Conservation (phyloP, 2,113 vertebrate genomes). For the Verasper variegatus region DNA sequence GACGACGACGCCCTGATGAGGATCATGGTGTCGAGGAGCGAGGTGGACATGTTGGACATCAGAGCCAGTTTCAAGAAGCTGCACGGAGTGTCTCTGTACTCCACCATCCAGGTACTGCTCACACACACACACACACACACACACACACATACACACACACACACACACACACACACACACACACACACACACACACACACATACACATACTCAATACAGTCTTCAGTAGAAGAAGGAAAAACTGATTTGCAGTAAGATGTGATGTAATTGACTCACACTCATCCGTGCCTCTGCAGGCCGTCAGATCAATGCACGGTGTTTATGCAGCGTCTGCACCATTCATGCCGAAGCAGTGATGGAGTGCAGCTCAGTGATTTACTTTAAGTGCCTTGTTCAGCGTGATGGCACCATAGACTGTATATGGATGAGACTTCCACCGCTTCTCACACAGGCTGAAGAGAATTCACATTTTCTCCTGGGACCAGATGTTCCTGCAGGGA, state of each 20-base stretch:
- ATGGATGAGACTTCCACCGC: constrained; percentile 30
- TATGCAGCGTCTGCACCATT: neutral
- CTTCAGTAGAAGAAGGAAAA: neutral
- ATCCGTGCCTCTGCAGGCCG: neutral
- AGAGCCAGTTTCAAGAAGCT: constrained; percentile 85
- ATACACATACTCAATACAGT: too few relatives aligned
- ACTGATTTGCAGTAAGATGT: neutral
- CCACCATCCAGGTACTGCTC: constrained; percentile 88
- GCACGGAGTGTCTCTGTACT: constrained; percentile 88
- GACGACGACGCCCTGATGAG: constrained; percentile 93
- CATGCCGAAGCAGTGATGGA: constrained; percentile 32
- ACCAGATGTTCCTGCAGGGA: constrained; percentile 59
- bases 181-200: too few relatives aligned
- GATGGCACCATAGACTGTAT: constrained; percentile 25
- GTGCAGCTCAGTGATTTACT: constrained; percentile 47
- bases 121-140: too few relatives aligned
- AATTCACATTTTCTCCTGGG: constrained; percentile 51
- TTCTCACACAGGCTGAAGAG: constrained; percentile 25
- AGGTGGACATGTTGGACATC: constrained; percentile 92
- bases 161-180: too few relatives aligned
- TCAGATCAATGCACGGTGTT: too few relatives aligned
- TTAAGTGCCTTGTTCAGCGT: constrained; percentile 43
- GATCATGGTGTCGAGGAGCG: constrained; percentile 93
- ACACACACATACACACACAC: too few relatives aligned
- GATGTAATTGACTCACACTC: neutral